Percentiles rank a stretch among this genome's conserved stretches.
phyloP scores from a whole-genome alignment of 2,797 vertebrate genomes.

The Dicrostonyx torquatus region DNA sequence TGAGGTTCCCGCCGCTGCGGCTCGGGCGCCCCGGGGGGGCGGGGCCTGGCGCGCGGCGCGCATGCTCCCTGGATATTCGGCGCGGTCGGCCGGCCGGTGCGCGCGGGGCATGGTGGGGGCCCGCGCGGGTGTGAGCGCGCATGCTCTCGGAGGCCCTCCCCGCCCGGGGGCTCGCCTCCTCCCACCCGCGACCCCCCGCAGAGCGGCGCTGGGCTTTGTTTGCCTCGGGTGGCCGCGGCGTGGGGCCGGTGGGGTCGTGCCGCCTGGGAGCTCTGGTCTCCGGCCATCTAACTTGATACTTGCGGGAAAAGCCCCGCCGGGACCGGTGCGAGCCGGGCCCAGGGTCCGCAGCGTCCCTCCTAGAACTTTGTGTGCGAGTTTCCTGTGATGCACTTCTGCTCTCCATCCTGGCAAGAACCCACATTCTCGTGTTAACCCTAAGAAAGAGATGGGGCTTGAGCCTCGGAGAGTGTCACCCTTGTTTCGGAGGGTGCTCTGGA shows the following conservation, averaged over 20 bases:
- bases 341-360: fast-evolving
- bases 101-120: conserved; percentile 69
- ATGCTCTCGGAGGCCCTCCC: conserved; percentile 56
- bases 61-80: conserved; percentile 46
- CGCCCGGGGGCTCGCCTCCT: background rate
- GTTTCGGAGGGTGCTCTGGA: background rate
- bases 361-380: conserved; percentile 32
- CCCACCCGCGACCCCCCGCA: background rate
- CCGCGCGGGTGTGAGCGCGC: conserved; percentile 50
- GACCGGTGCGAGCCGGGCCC: background rate
- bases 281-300: background rate
- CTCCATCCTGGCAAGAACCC: background rate
- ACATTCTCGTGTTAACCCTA: background rate
- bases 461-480: background rate
- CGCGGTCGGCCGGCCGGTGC: conserved; percentile 55
- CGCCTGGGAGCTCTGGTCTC: too few species aligned
- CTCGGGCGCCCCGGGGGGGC: conserved; percentile 75
- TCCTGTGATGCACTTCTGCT: background rate
- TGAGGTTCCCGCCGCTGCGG: conserved; percentile 82
- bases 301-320: background rate
- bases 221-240: background rate
- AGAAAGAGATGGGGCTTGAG: background rate
- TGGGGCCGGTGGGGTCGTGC: background rate
- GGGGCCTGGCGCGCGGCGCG: conserved; percentile 63
- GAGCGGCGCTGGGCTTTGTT: conserved; percentile 70